phyloP scores from a whole-genome alignment of 2,888 invertebrate species.

The Morinoia aosen region DNA sequence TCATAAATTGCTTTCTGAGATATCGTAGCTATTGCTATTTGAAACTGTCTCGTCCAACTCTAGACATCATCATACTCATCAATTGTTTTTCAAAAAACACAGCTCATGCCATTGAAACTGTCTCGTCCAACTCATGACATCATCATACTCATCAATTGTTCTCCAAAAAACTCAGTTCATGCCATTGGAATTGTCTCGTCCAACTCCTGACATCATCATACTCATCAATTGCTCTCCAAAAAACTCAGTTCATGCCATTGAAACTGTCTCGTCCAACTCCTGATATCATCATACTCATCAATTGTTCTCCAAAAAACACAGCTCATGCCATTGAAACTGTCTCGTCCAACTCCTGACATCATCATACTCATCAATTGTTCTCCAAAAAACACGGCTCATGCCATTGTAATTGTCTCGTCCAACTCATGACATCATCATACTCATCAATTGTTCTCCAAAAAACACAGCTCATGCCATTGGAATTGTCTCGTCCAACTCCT shows the following conservation, averaged over 20 bases:
- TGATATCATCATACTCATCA: too few relatives aligned
- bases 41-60: background rate
- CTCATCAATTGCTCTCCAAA: background rate
- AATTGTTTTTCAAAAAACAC: too few relatives aligned
- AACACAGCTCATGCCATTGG: background rate
- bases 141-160: too few relatives aligned
- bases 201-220: background rate
- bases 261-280: background rate
- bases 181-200: background rate
- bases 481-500: background rate
- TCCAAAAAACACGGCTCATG: too few relatives aligned
- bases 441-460: background rate
- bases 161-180: too few relatives aligned
- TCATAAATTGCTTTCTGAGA: background rate
- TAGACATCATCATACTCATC: too few relatives aligned
- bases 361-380: too few relatives aligned
- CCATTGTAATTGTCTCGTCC: background rate
- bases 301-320: too few relatives aligned
- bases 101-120: too few relatives aligned
- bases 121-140: too few relatives aligned
- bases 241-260: background rate
- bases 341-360: too few relatives aligned
- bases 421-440: background rate
- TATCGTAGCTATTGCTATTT: background rate
- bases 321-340: too few relatives aligned